Conservation (phyloP, 1,140 invertebrate genomes). For the Nomia melanderi region DNA sequence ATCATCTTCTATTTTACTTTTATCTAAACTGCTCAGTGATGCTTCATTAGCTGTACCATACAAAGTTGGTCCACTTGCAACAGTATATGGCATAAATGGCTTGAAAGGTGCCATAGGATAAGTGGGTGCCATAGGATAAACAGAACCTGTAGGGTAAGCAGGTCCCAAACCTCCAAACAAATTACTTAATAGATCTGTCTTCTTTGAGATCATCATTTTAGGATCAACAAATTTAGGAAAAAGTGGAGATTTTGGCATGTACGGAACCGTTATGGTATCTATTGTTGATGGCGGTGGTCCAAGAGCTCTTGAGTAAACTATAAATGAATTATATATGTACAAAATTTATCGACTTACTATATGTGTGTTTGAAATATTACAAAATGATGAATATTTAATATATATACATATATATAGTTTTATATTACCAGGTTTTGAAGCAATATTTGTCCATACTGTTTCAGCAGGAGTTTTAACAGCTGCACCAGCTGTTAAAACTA, state of each 20-base stretch:
- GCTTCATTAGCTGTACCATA: constrained; percentile 26
- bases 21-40: constrained; percentile 5
- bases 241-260: constrained; percentile 68
- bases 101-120: constrained; percentile 12
- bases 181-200: constrained; percentile 71
- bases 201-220: constrained; percentile 70
- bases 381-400: constrained; percentile 12
- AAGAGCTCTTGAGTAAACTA: constrained; percentile 69
- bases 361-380: background rate
- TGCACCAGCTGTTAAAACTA: constrained; percentile 47
- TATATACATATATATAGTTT: constrained; percentile 46
- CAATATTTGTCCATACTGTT: constrained; percentile 56
- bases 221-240: constrained; percentile 76
- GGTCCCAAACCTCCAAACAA: constrained; percentile 67
- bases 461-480: constrained; percentile 55
- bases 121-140: background rate
- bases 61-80: constrained; percentile 24
- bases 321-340: constrained; percentile 4
- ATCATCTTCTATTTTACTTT: constrained; percentile 17
- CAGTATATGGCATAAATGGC: constrained; percentile 29
- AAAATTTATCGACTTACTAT: background rate
- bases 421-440: constrained; percentile 66
- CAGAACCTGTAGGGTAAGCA: constrained; percentile 11
- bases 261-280: constrained; percentile 70
- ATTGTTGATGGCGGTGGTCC: constrained; percentile 61